Conservation (phyloP, 1,140 invertebrate species). For the Nymphalis io region DNA sequence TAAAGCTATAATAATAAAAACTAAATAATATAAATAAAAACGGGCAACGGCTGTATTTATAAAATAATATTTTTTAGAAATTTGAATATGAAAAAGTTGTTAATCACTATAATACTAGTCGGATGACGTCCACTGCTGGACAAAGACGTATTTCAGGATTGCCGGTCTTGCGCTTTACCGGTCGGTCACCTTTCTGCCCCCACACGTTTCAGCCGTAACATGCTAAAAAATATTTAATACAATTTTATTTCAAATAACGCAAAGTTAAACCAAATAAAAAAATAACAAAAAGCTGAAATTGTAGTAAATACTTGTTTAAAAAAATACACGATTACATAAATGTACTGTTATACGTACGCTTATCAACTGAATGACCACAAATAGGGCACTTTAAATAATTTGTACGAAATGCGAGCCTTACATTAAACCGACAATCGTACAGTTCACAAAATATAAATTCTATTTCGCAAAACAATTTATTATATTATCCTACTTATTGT, state of each 20-base stretch:
- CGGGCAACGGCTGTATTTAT: too few species aligned
- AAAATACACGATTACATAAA: slow-evolving; percentile 18
- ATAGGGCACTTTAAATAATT: slow-evolving; percentile 38
- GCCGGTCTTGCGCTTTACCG: too few species aligned
- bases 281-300: not conserved
- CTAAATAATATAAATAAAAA: too few species aligned
- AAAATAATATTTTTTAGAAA: too few species aligned
- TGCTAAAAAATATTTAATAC: too few species aligned
- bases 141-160: too few species aligned
- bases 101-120: too few species aligned
- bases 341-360: slow-evolving; percentile 15
- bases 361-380: slow-evolving; percentile 33
- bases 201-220: too few species aligned
- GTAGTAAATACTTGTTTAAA: not conserved
- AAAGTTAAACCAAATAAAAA: not conserved
- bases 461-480: not conserved
- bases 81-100: too few species aligned
- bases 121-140: too few species aligned
- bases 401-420: slow-evolving; percentile 30
- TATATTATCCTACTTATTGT: not conserved
- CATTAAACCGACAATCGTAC: slow-evolving; percentile 27
- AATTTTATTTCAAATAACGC: not conserved
- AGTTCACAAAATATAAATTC: slow-evolving; percentile 20
- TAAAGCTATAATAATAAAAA: too few species aligned
- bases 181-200: too few species aligned